Evolutionary conservation across 1,140 invertebrate genomes (phyloP), one percentile per base, ranked within the genome.

Genomic region (Bursaphelenchus mucronatus): DNA sequence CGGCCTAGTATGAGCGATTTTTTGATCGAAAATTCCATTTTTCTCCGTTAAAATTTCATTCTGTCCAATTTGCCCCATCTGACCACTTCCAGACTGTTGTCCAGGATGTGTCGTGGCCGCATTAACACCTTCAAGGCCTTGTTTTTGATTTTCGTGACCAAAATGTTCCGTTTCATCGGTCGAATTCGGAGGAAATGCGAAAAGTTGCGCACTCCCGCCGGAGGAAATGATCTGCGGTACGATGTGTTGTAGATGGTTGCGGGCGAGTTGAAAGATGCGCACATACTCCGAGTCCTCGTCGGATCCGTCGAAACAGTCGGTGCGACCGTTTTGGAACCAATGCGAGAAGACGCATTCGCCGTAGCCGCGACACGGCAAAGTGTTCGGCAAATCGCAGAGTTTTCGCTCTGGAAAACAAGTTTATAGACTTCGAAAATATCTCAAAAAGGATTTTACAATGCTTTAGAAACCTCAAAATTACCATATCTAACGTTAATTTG

Each of bases 341-440:
- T 72, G 71, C 3, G 17, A 43, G 8, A 71, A 57, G 19, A 71
- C 65, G 50, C 69, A 71, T 58, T 71, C 64, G 19, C 69, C 69
- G 51, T 71, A 71, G n/a, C 69, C 69, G 40, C 50, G 61, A 30
- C 69, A 71, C 7, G 63, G 54, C 8, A 71, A 39, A 13, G 69
- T 51, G 43, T 72, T 65, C 15, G 43, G 52, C 30, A 71, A 41
- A 30, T 57, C 43, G 55, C 69, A 71, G 11, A 71, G 54, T 47
- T 58, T 56, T 5, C 56, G 13, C 54, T 61, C 70, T 67, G 46
- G 51, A 17, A 19, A 11, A 47, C 9, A 21, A 5, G 49, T 50
- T 50, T 50, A 15, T 50, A 3, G 49, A 5, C 1, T 17, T 17
- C 15, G 5, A 5, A 50, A 15, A 50, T 5, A 50, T 59, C 39